Conservation (phyloP, 2,797 vertebrate species). For the Lindbergichthys nudifrons region DNA sequence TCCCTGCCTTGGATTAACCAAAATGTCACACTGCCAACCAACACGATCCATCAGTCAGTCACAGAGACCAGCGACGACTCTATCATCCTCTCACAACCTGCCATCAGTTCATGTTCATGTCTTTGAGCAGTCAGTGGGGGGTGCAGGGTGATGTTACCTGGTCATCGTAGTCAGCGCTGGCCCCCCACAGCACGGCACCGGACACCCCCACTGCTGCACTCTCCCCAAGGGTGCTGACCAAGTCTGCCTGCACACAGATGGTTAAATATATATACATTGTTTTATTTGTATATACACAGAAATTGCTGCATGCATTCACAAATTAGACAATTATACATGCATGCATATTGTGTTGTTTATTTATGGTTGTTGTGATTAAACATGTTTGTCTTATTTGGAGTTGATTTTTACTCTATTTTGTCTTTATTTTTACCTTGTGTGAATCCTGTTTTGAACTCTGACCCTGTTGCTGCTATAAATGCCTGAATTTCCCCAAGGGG, state of each 20-base stretch:
- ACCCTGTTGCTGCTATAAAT: too few relatives aligned
- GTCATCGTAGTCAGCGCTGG: slow-evolving; percentile 70
- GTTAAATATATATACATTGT: not conserved
- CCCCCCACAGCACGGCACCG: slow-evolving; percentile 86
- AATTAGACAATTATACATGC: too few relatives aligned
- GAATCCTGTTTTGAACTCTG: too few relatives aligned
- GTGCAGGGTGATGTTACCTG: slow-evolving; percentile 70
- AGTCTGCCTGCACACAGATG: slow-evolving; percentile 72
- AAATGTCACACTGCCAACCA: slow-evolving; percentile 12
- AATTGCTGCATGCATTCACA: too few relatives aligned
- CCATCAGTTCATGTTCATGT: slow-evolving; percentile 23
- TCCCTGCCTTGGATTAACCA: slow-evolving; percentile 28
- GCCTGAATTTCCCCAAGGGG: too few relatives aligned
- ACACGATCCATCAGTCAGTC: slow-evolving; percentile 37
- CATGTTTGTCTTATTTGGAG: too few relatives aligned
- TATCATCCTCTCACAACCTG: slow-evolving; percentile 24
- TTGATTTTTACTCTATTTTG: too few relatives aligned
- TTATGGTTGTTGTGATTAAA: too few relatives aligned
- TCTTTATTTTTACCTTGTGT: too few relatives aligned
- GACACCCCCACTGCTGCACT: slow-evolving; percentile 83
- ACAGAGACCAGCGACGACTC: slow-evolving; percentile 20
- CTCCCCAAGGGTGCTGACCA: slow-evolving; percentile 86
- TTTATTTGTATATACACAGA: not conserved
- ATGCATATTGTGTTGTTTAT: not conserved
- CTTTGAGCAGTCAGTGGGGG: slow-evolving; percentile 48